Evolutionary conservation across 2,888 invertebrate species (phyloP).

Genomic region (Netelia melanura): DNA sequence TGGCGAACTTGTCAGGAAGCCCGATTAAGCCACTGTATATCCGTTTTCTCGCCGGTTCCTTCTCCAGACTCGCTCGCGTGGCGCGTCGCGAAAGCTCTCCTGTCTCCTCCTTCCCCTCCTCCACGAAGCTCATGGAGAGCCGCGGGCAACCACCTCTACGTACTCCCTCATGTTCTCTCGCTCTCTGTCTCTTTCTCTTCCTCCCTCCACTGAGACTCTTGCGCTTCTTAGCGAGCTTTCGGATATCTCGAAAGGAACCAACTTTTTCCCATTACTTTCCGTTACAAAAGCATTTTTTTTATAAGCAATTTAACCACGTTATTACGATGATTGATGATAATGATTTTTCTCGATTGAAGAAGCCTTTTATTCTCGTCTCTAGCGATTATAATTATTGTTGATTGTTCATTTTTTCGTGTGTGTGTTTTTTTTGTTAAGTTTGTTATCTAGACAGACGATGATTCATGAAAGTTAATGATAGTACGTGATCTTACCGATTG

Average conservation of each 20-base stretch:
- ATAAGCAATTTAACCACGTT: conserved; percentile 37
- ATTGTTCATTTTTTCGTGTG: not conserved
- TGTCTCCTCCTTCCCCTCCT: conserved; percentile 30
- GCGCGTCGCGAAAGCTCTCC: conserved; percentile 42
- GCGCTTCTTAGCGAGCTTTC: conserved; percentile 28
- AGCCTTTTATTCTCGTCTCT: no score
- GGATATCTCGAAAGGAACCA: conserved; percentile 35
- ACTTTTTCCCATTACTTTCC: conserved; percentile 55
- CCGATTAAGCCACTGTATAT: conserved; percentile 73
- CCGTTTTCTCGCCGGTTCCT: conserved; percentile 67
- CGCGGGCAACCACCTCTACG: conserved; percentile 40
- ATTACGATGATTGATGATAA: conserved; percentile 2
- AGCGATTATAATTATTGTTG: not conserved
- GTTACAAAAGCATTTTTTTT: conserved; percentile 14
- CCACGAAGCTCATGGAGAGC: conserved; percentile 24
- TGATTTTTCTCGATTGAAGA: not conserved
- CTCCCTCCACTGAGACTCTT: not conserved
- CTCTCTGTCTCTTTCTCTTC: conserved; percentile 9
- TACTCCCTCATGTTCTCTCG: conserved; percentile 15
- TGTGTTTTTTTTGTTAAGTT: conserved; percentile 1
- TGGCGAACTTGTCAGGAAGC: conserved; percentile 71
- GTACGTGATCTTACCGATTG: conserved; percentile 77
- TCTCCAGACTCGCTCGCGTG: conserved; percentile 36
- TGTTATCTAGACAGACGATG: not conserved
- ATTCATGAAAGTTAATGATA: not conserved